phyloP scores from a whole-genome alignment of 2,888 invertebrate species.

The Neria commutata region DNA sequence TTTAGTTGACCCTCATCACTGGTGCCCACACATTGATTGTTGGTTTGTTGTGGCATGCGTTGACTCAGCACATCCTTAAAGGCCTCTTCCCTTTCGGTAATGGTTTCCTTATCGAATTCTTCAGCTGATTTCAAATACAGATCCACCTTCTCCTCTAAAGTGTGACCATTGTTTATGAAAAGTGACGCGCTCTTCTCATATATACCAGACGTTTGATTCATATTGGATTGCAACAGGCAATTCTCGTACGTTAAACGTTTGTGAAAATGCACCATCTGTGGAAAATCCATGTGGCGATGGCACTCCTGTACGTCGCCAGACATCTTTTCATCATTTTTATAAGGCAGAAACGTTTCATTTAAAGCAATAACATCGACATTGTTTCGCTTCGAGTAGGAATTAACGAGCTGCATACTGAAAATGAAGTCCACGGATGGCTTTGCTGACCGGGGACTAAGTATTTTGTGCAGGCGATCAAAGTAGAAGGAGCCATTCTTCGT shows the following conservation, averaged over 20 bases:
- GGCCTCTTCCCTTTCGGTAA: not conserved
- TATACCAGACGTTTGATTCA: too few relatives aligned
- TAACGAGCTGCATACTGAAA: constrained; percentile 40
- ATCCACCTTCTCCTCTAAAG: too few relatives aligned
- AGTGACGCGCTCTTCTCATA: too few relatives aligned
- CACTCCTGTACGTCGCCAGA: constrained; percentile 20
- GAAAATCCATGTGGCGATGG: constrained; percentile 20
- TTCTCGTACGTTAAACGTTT: not conserved
- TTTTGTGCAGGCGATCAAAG: constrained; percentile 41
- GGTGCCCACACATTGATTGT: too few relatives aligned
- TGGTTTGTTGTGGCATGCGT: not conserved
- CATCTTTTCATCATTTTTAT: constrained; percentile 11
- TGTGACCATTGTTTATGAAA: too few relatives aligned
- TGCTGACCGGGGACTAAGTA: constrained; percentile 31
- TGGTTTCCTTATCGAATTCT: constrained; percentile 6
- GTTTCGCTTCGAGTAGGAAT: constrained; percentile 10
- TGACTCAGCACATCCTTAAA: not conserved
- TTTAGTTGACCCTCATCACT: too few relatives aligned
- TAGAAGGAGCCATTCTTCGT: constrained; percentile 35
- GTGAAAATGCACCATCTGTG: constrained; percentile 4
- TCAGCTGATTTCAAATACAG: constrained; percentile 12
- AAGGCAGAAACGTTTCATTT: constrained; percentile 14
- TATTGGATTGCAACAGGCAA: too few relatives aligned
- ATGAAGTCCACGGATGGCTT: constrained; percentile 49
- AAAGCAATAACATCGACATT: constrained; percentile 1